These are phyloP conservation scores for Speoplatyrhinus poulsoni DNA, from an alignment of 2,113 vertebrate genomes.

Conservation along the genomic window DNA sequence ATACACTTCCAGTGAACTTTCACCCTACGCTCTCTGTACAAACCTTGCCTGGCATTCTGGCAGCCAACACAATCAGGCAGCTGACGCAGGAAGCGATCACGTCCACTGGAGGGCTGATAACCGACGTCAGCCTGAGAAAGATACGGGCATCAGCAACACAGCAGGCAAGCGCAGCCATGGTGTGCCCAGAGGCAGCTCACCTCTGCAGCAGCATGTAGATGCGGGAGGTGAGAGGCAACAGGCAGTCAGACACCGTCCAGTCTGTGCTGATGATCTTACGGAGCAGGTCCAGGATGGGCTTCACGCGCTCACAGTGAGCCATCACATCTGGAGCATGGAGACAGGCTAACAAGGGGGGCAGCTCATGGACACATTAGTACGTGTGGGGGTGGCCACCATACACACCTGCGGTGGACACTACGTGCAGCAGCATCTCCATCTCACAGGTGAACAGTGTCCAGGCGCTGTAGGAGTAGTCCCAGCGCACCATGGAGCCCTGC, in stretches of 20 bases:
- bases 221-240: conserved; percentile 94
- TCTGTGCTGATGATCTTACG: conserved; percentile 95
- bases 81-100: conserved; percentile 96
- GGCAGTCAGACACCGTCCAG: conserved; percentile 90
- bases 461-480: conserved; percentile 94
- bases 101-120: conserved; percentile 92
- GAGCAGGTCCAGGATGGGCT: conserved; percentile 93
- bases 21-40: neutral
- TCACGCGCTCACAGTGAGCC: conserved; percentile 90
- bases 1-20: too few relatives aligned
- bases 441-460: conserved; percentile 98
- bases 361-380: neutral
- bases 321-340: conserved; percentile 82
- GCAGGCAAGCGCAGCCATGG: neutral
- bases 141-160: conserved; percentile 2
- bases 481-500: conserved; percentile 86
- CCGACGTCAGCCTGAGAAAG: conserved; percentile 84
- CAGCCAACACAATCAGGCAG: conserved; percentile 90
- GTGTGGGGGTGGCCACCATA: neutral
- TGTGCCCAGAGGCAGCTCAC: conserved; percentile 59
- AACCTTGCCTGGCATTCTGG: conserved; percentile 94
- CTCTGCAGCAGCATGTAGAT: conserved; percentile 98
- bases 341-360: neutral
- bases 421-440: conserved; percentile 97
- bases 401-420: conserved; percentile 95